Base-by-base conservation (phyloP, 2,888 invertebrate species). In the Pseudanteris insignis region DNA sequence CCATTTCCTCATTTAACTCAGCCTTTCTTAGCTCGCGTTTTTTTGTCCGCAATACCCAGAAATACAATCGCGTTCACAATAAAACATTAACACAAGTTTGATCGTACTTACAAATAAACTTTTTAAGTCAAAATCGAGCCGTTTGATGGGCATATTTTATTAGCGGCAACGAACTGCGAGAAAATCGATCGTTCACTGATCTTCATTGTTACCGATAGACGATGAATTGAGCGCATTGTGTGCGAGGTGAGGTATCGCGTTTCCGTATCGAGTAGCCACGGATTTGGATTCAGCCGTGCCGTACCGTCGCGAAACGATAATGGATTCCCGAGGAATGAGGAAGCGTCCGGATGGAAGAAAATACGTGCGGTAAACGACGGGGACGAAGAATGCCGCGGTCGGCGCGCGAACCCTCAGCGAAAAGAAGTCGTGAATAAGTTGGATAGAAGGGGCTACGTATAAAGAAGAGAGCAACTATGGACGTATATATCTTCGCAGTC, bases 241-340 rank as follows among this genome's bases (percentile, higher is more conserved):
- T 24, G 41, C 34, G 12, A 50, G 37, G 38, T 10, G 18, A 38
- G 37, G 26, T 41, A 38, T 46, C 46, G n/a, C 9, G 40, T 43
- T 41, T 44, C 61, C 50, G 55, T 41, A 51, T 46, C 44, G 25
- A 40, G 54, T 24, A 33, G 32, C 33, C 29, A 15, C 10, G 47
- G 41, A 58, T 53, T 57, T 48, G 50, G 24, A 58, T 58, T 44
- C 48, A 48, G 38, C 25, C 28, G 53, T 58, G 57, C 58, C 34
- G n/a, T 53, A 53, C 53, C 47, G 48, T 50, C 26, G 26, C 34
- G 26, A 34, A 46, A n/a, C n/a, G 54, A 62, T 62, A 65, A 69
- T 51, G 65, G 62, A 67, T 66, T 54, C 61, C 62, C 64, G 60
- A 51, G 69, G 67, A 73, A 70, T 67, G 68, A 71, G 69, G 68